Conservation (phyloP, 1,140 invertebrate species). For the Drosophila funebris region DNA sequence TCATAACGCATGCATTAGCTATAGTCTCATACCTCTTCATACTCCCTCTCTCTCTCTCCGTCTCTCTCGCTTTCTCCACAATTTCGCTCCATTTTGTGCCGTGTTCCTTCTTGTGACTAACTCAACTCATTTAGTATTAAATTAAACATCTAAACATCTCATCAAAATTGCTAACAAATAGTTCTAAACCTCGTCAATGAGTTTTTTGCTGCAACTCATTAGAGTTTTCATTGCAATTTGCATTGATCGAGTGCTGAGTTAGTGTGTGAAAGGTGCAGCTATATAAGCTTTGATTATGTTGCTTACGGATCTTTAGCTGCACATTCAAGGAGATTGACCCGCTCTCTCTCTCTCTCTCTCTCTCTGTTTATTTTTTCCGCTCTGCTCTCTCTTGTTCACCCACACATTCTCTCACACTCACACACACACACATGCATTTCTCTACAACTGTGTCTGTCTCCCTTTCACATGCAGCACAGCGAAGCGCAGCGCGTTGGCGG, state of each 20-base stretch:
- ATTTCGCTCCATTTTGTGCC: conserved; percentile 4
- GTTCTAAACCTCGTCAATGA: no score
- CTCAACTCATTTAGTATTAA: not conserved
- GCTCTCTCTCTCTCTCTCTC: no score
- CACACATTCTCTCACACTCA: conserved; percentile 2
- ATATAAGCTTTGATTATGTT: no score
- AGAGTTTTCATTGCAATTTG: no score
- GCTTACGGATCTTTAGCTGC: no score
- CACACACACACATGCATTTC: conserved; percentile 9
- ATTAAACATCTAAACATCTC: not conserved
- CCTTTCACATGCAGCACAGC: conserved; percentile 28
- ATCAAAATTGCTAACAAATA: no score
- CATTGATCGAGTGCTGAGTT: no score
- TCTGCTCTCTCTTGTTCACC: not conserved
- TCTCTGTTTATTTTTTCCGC: no score
- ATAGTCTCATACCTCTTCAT: conserved; percentile 4
- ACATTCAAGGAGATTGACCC: no score
- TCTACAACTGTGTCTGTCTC: not conserved
- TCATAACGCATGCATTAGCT: conserved; percentile 4
- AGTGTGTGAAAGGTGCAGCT: not conserved
- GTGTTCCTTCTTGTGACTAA: no score
- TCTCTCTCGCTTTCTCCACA: not conserved
- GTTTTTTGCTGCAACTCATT: no score
- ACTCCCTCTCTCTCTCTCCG: not conserved
- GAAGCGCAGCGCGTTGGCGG: conserved; percentile 25